phyloP scores from a whole-genome alignment of 2,797 vertebrate genomes.

The Amblyopsis hoosieri region DNA sequence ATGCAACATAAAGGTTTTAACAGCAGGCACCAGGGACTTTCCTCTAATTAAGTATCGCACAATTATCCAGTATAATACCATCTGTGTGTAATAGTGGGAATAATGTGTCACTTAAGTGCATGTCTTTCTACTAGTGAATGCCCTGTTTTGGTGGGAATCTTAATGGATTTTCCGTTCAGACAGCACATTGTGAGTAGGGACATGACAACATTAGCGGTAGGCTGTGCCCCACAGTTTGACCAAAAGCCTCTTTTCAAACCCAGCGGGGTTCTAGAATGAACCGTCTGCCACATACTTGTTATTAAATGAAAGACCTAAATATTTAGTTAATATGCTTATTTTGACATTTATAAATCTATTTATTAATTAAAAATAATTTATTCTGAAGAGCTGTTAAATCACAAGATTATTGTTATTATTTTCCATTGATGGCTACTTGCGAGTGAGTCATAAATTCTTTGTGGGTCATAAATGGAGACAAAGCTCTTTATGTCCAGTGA shows the following conservation, averaged over 20 bases:
- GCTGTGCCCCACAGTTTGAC: no score
- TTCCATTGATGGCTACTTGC: neutral
- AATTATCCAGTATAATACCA: neutral
- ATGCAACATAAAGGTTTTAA: no score
- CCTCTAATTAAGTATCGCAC: conserved; percentile 3
- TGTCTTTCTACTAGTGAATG: neutral
- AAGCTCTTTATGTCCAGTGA: neutral
- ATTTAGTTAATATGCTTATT: neutral
- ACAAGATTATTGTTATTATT: neutral
- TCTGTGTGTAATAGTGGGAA: neutral
- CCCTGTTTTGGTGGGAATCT: neutral
- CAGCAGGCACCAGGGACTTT: neutral
- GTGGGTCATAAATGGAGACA: neutral
- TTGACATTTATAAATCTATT: neutral
- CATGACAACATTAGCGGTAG: no score
- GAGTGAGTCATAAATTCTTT: conserved; percentile 7
- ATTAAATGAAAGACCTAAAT: no score
- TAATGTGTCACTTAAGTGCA: neutral
- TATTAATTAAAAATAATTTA: neutral
- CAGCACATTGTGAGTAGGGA: no score
- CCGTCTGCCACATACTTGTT: no score
- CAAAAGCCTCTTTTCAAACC: no score
- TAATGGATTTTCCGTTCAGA: no score
- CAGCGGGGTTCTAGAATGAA: no score
- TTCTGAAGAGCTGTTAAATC: neutral